Conservation (phyloP, 2,797 vertebrate genomes). For the Pelobates cultripes region DNA sequence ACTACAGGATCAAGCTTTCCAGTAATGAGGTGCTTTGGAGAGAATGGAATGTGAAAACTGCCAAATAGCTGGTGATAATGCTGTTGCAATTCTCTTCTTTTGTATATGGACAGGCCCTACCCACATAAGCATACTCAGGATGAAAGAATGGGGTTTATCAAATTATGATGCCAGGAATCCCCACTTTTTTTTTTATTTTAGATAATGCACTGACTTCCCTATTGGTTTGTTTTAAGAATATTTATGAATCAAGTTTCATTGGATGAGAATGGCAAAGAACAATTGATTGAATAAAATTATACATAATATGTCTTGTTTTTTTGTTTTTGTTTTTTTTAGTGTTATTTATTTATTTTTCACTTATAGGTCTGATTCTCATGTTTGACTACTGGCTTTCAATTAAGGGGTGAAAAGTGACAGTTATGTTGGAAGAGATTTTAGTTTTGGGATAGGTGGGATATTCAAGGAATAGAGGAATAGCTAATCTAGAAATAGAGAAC, state of each 20-base stretch:
- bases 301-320: background rate
- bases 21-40: conserved; percentile 12
- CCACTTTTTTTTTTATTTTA: conserved; percentile 29
- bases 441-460: no score
- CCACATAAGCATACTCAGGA: conserved; percentile 37
- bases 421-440: no score
- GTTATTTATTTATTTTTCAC: no score
- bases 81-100: background rate
- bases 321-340: background rate
- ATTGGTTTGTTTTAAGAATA: background rate
- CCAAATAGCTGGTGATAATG: background rate
- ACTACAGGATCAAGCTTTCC: background rate
- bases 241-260: conserved; percentile 27
- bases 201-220: conserved; percentile 40
- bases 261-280: conserved; percentile 1
- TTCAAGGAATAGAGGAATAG: no score
- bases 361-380: no score
- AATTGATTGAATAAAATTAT: conserved; percentile 6
- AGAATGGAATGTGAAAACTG: background rate
- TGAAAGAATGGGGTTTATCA: conserved; percentile 17
- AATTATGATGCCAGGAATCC: conserved; percentile 24
- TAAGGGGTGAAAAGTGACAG: no score
- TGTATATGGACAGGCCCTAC: conserved; percentile 1
- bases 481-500: no score
- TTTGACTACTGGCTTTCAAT: no score